Percentiles rank a stretch among this genome's conserved stretches.
phyloP scores from a whole-genome alignment of 1,140 invertebrate genomes.

The Cylas formicarius region DNA sequence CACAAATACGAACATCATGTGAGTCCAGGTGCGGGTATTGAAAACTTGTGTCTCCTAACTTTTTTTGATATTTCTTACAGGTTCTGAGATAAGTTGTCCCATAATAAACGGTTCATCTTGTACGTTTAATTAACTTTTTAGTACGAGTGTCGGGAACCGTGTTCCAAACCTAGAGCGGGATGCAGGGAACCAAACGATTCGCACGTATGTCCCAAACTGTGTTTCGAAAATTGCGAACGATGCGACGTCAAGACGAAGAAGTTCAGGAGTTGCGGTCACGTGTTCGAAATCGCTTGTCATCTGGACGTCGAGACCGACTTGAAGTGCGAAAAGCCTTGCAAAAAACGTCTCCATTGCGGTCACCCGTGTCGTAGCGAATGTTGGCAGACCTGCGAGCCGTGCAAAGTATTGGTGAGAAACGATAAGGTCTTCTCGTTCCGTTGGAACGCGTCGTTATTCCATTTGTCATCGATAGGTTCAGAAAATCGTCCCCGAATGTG shows the following conservation, averaged over 20 bases:
- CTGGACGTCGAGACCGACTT: conserved; percentile 36
- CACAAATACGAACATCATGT: too few species aligned
- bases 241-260: conserved; percentile 46
- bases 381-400: conserved; percentile 42
- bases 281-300: conserved; percentile 39
- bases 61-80: too few species aligned
- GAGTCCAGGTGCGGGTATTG: too few species aligned
- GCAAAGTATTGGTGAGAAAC: conserved; percentile 40
- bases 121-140: too few species aligned
- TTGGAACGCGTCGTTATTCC: background rate
- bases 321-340: conserved; percentile 44
- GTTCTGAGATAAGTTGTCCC: too few species aligned
- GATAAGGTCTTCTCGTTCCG: background rate
- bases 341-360: conserved; percentile 42
- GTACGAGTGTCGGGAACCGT: conserved; percentile 47
- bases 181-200: conserved; percentile 36
- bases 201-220: conserved; percentile 46
- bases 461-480: conserved; percentile 40
- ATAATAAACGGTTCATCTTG: too few species aligned
- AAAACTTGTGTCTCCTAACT: too few species aligned
- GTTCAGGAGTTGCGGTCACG: conserved; percentile 44
- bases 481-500: conserved; percentile 43
- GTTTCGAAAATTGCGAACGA: conserved; percentile 46
- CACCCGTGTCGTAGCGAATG: conserved; percentile 47
- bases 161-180: conserved; percentile 40